Evolutionary conservation across 2,113 vertebrate species (phyloP), one percentile per base, ranked within the genome.

Genomic region (Amazona guildingii): DNA sequence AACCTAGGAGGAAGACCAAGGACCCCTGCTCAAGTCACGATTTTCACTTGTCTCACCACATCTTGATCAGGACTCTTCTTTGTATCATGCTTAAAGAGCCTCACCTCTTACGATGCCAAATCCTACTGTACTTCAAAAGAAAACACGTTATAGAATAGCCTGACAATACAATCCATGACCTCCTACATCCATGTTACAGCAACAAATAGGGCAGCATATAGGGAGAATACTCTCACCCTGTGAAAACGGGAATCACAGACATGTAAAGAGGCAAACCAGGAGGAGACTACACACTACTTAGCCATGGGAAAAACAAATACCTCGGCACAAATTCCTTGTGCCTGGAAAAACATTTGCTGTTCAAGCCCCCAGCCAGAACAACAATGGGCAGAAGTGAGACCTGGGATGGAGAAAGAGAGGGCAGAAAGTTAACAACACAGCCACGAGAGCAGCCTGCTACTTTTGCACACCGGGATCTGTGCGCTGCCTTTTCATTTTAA

Each of bases 401-500:
- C 62, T 7, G 21, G 91, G 87, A 33, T 23, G 9, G 28, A 97
- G 88, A 68, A 84, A 7, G 28, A 49, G 77, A 94, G 73, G 72
- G 76, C 96, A 97, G 76, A 80, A 93, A 96, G 76, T 54, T 55
- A 95, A 91, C 1, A 29, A 84, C 61, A 55, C 24, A 59, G 92
- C 85, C 94, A 93, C 1, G 0, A 1, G 9, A 91, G 69, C 70
- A 12, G 61, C 78, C 82, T 25, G 33, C 33, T 92, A 88, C 43
- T 11, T 75, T 35, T 91, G 72, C 77, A 75, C 33, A 17, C 84
- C 28, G 51, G 27, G 68, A 92, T 92, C 75, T 35, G 31, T 8
- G 48, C 9, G 3, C 29, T 94, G 95, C 79, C 27, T 84, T 64
- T 74, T 81, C 83, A 23, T 83, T 94, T 86, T 11, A 59, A 55